Evolutionary conservation across 2,888 invertebrate genomes (phyloP).

Genomic region (Euplagia quadripunctaria): DNA sequence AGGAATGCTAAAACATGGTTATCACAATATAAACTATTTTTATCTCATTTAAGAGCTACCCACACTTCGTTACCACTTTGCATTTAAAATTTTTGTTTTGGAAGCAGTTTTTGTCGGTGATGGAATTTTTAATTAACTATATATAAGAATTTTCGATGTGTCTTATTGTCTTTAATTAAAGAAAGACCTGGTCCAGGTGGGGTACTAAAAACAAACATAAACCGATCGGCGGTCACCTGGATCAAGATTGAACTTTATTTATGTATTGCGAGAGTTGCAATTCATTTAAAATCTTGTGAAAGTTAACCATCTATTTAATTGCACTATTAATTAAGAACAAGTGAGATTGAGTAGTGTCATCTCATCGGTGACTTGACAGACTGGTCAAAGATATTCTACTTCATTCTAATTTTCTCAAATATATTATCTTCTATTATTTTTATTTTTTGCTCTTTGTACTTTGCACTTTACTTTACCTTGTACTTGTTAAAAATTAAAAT

Average conservation of each 20-base stretch:
- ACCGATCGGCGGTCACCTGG: background rate
- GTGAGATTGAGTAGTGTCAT: background rate
- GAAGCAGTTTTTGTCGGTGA: constrained; percentile 6
- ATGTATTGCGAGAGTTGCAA: background rate
- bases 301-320: too few relatives aligned
- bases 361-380: background rate
- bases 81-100: constrained; percentile 6
- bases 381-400: background rate
- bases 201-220: background rate
- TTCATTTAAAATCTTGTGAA: background rate
- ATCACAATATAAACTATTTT: constrained; percentile 12
- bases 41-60: constrained; percentile 3
- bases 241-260: background rate
- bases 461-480: too few relatives aligned
- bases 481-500: too few relatives aligned
- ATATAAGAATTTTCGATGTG: background rate
- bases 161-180: background rate
- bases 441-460: background rate
- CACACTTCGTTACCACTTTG: constrained; percentile 17
- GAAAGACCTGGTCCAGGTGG: background rate
- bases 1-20: background rate
- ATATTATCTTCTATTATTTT: background rate
- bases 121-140: constrained; percentile 11
- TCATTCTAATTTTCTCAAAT: background rate
- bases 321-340: background rate